phyloP scores from a whole-genome alignment of 2,113 vertebrate species.

The Oriolus oriolus region DNA sequence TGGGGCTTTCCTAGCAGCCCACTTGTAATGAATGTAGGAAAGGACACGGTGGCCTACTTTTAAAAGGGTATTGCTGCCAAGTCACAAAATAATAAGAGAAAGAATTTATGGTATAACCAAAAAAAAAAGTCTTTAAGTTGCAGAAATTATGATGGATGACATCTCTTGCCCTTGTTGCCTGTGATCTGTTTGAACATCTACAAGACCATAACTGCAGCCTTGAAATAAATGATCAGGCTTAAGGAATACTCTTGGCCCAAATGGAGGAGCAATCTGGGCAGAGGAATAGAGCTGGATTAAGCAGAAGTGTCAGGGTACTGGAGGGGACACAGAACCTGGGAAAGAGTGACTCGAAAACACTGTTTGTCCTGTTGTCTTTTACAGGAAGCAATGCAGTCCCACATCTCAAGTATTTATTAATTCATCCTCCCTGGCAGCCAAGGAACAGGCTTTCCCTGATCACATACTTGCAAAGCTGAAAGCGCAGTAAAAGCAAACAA shows the following conservation, averaged over 20 bases:
- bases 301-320: background rate
- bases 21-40: slow-evolving; percentile 47
- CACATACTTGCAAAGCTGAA: background rate
- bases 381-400: background rate
- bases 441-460: background rate
- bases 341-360: background rate
- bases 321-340: background rate
- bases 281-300: background rate
- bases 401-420: background rate
- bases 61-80: slow-evolving; percentile 65
- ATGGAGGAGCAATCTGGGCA: background rate
- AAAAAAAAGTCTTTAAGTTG: slow-evolving; percentile 43
- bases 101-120: slow-evolving; percentile 32
- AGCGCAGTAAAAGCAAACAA: background rate
- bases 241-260: background rate
- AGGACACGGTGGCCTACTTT: slow-evolving; percentile 77
- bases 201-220: slow-evolving; percentile 70
- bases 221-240: slow-evolving; percentile 23
- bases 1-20: slow-evolving; percentile 39
- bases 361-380: background rate
- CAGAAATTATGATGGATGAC: slow-evolving; percentile 69
- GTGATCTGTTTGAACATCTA: slow-evolving; percentile 63
- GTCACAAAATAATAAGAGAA: slow-evolving; percentile 52
- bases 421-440: background rate
- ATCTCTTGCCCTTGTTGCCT: slow-evolving; percentile 54